These are phyloP conservation scores for Lepidurus couesii DNA, from an alignment of 1,140 invertebrate species.

Conservation along the genomic window DNA sequence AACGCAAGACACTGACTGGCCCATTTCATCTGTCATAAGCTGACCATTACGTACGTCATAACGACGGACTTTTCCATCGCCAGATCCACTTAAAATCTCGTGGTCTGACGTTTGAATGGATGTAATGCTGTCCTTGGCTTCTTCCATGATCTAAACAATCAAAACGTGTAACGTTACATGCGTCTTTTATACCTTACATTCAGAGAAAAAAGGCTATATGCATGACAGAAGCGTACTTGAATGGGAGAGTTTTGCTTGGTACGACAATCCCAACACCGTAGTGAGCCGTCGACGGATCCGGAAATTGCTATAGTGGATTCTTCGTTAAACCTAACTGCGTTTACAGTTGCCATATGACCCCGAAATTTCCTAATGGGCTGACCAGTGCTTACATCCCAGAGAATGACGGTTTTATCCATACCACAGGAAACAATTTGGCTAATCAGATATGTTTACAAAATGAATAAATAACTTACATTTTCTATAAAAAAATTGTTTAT, in stretches of 20 bases:
- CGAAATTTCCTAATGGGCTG: slow-evolving; percentile 71
- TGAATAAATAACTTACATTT: neutral
- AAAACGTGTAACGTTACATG: slow-evolving; percentile 23
- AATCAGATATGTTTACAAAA: slow-evolving; percentile 23
- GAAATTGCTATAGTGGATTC: slow-evolving; percentile 84
- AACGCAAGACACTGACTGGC: slow-evolving; percentile 66
- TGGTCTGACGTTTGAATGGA: slow-evolving; percentile 63
- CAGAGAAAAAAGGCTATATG: neutral
- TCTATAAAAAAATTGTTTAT: neutral
- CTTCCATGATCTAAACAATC: slow-evolving; percentile 59
- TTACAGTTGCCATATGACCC: slow-evolving; percentile 80
- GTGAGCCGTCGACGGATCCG: slow-evolving; percentile 83
- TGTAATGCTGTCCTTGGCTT: slow-evolving; percentile 90
- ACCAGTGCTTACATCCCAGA: slow-evolving; percentile 85
- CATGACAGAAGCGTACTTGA: slow-evolving; percentile 51
- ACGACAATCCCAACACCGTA: slow-evolving; percentile 82
- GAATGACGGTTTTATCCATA: slow-evolving; percentile 77
- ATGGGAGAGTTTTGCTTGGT: slow-evolving; percentile 66
- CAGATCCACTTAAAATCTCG: slow-evolving; percentile 83
- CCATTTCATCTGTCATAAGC: slow-evolving; percentile 76
- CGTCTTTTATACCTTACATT: neutral
- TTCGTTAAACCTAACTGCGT: slow-evolving; percentile 87
- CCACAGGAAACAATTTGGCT: slow-evolving; percentile 80
- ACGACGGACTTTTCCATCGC: slow-evolving; percentile 78
- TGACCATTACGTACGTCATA: slow-evolving; percentile 87